Evolutionary conservation across 2,797 vertebrate genomes (phyloP), one percentile per base, ranked within the genome.

Genomic region (Falco novaeseelandiae): DNA sequence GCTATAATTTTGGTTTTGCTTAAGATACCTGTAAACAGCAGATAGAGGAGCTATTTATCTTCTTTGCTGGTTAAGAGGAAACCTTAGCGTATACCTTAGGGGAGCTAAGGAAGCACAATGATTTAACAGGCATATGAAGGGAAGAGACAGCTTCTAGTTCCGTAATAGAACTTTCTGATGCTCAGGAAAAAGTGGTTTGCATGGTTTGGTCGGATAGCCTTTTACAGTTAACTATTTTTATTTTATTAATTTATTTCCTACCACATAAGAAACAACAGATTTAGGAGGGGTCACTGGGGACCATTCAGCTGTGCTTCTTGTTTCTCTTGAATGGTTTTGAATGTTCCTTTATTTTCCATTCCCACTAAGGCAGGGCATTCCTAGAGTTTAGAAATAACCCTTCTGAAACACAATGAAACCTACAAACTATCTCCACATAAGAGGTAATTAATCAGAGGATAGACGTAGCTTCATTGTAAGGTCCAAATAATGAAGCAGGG

Each of bases 121-220:
- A 94, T 94, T 94, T 95, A 93, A 88, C 70, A 59, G 72, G 58
- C 67, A 49, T 65, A 76, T 71, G 96, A 87, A 86, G n/a, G 36
- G 81, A 93, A 87, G 46, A 90, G 90, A 86, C 91, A 85, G n/a
- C 52, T 83, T 91, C 90, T 93, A 95, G 96, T 94, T 97, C 90
- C 90, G 36, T 84, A 83, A 76, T 10, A 71, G 69, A 92, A 89
- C 71, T 97, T 96, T 92, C 91, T 88, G 83, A 89, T 3, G 2
- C 76, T 89, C 15, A 83, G n/a, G 32, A 59, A 71, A 92, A 72
- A 94, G 44, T 3, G 4, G 54, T 62, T 74, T 89, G 61, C 27
- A 7, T 17, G 62, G 55, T 81, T 93, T 85, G 58, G 52, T 84
- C 57, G 69, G 71, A 72, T 27, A 87, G 34, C 36, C 55, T 89